Percentiles rank a stretch among this genome's conserved stretches.
Evolutionary conservation across 2,888 invertebrate species (phyloP).

Genomic region (Neocrepidodera transversa): DNA sequence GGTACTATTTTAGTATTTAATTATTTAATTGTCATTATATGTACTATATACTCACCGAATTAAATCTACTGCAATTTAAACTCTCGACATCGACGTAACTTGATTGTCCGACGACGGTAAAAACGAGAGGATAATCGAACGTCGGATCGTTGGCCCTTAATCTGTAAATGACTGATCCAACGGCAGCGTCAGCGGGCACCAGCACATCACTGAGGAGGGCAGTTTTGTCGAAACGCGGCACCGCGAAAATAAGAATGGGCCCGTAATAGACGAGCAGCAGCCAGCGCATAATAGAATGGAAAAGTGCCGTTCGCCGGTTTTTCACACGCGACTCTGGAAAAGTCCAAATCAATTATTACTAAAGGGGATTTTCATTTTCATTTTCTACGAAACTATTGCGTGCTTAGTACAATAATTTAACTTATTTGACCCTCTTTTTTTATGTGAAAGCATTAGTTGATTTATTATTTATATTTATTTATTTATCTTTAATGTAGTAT

Average conservation of each 20-base stretch:
- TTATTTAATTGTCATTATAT: no score
- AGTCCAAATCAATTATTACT: slow-evolving; percentile 43
- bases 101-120: slow-evolving; percentile 78
- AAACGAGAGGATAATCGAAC: slow-evolving; percentile 85
- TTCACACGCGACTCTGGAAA: slow-evolving; percentile 43
- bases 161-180: slow-evolving; percentile 82
- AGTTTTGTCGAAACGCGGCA: slow-evolving; percentile 84
- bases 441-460: no score
- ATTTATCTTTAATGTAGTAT: not conserved
- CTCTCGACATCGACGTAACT: slow-evolving; percentile 77
- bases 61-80: slow-evolving; percentile 84
- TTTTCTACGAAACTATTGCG: slow-evolving; percentile 40
- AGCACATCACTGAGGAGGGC: slow-evolving; percentile 83
- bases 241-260: slow-evolving; percentile 60
- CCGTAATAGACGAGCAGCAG: slow-evolving; percentile 48
- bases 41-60: slow-evolving; percentile 67
- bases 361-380: slow-evolving; percentile 32
- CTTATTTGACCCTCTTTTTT: slow-evolving; percentile 16
- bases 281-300: slow-evolving; percentile 45
- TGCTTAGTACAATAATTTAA: slow-evolving; percentile 9
- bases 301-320: slow-evolving; percentile 28
- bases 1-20: no score
- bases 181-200: slow-evolving; percentile 82
- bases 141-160: slow-evolving; percentile 87
- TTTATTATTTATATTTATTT: no score